Evolutionary conservation across 2,797 vertebrate genomes (phyloP).

Genomic region (Nannoperca obscura): DNA sequence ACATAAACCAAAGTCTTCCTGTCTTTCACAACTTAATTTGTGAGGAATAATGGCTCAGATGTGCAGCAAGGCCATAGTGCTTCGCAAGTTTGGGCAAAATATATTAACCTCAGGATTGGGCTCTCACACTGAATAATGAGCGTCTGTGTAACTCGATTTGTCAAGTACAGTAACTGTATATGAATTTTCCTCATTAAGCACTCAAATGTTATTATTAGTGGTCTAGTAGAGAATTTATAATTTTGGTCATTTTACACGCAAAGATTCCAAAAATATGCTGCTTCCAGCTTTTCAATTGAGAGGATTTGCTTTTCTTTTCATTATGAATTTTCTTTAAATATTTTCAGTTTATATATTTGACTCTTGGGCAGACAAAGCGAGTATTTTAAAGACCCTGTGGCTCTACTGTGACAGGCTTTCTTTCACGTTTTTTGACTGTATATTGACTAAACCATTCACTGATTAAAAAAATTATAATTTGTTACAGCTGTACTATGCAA

Average conservation of each 20-base stretch:
- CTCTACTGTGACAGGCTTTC: not conserved
- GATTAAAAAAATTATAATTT: not conserved
- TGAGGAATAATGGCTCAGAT: constrained; percentile 64
- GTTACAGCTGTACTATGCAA: not conserved
- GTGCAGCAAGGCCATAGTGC: constrained; percentile 40
- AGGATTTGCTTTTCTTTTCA: not conserved
- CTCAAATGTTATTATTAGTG: not conserved
- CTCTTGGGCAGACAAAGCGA: not conserved
- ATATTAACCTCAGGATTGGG: constrained; percentile 47
- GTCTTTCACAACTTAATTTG: constrained; percentile 74
- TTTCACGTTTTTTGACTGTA: not conserved
- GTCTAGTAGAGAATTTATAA: not conserved
- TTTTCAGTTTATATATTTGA: not conserved
- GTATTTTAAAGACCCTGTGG: no score
- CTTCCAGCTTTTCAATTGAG: not conserved
- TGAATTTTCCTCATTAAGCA: not conserved
- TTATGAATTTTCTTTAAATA: not conserved
- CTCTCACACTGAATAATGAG: constrained; percentile 50
- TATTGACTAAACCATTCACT: no score
- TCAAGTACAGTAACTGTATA: constrained; percentile 37
- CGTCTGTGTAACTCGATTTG: constrained; percentile 30
- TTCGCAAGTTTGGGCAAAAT: constrained; percentile 51
- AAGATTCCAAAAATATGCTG: not conserved
- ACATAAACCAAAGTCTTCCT: constrained; percentile 69
- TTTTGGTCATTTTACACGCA: not conserved